Evolutionary conservation across 1,140 invertebrate genomes (phyloP).

Genomic region (Goniozus legneri): DNA sequence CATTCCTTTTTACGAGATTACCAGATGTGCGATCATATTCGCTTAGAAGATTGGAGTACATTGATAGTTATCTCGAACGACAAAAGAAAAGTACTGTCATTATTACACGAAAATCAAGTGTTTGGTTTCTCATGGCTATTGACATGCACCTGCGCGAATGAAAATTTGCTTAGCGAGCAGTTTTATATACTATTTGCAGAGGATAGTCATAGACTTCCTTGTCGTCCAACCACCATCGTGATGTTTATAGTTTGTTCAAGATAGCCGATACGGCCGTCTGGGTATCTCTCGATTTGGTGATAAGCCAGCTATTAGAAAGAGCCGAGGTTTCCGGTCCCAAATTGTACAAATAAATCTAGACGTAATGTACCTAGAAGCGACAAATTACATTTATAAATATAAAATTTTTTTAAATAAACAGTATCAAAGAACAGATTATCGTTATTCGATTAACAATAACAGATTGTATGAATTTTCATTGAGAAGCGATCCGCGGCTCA

Average conservation of each 20-base stretch:
- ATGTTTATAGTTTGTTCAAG: slow-evolving; percentile 24
- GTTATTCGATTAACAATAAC: too few species aligned
- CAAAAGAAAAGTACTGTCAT: too few species aligned
- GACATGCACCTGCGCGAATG: slow-evolving; percentile 24
- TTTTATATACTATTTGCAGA: slow-evolving; percentile 24
- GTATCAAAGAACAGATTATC: too few species aligned
- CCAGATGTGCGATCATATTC: too few species aligned
- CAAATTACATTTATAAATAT: too few species aligned
- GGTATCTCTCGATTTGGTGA: slow-evolving; percentile 31
- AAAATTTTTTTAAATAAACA: too few species aligned
- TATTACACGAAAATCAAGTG: too few species aligned
- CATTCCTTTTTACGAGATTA: too few species aligned
- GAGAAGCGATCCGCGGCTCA: slow-evolving; percentile 9
- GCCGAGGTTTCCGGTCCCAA: slow-evolving; percentile 19
- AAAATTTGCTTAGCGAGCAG: slow-evolving; percentile 21
- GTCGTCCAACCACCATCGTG: not conserved
- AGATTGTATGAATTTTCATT: too few species aligned
- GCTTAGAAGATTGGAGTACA: too few species aligned
- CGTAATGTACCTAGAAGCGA: not conserved
- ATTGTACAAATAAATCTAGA: slow-evolving; percentile 27
- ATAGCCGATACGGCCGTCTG: slow-evolving; percentile 20
- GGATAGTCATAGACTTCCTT: slow-evolving; percentile 22
- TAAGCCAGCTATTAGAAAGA: slow-evolving; percentile 23
- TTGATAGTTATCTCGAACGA: too few species aligned
- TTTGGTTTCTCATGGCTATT: too few species aligned